Conservation (phyloP, 2,113 vertebrate genomes). For the Sciurus niger region DNA sequence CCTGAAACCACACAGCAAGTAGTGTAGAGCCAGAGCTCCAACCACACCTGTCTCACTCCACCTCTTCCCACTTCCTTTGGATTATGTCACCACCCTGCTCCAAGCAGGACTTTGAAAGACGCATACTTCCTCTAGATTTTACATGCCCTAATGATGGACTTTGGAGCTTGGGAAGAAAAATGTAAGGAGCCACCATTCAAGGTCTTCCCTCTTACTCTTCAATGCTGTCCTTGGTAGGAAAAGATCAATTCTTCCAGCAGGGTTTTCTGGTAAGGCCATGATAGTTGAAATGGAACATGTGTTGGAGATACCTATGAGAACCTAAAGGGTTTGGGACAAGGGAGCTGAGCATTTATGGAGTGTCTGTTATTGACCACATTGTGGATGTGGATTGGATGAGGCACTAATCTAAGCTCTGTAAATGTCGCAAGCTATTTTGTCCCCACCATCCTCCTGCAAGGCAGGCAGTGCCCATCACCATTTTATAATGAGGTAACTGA, state of each 20-base stretch:
- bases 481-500: background rate
- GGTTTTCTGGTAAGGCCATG: background rate
- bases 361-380: background rate
- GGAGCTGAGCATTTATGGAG: background rate
- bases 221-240: background rate
- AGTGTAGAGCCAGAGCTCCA: background rate
- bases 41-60: background rate
- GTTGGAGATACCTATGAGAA: background rate
- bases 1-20: background rate
- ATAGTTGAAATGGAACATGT: background rate
- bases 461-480: background rate
- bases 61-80: background rate
- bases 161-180: slow-evolving; percentile 70
- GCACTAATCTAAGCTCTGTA: background rate
- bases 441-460: background rate
- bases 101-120: background rate
- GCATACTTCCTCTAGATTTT: background rate
- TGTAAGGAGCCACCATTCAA: background rate
- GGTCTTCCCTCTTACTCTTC: background rate
- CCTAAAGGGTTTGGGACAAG: background rate
- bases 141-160: slow-evolving; percentile 31
- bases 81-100: background rate
- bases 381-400: background rate
- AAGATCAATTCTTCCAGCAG: background rate
- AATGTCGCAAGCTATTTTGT: background rate